A percentile compares a stretch with the other conserved stretches of the same genome.
phyloP scores from a whole-genome alignment of 2,888 invertebrate species.

The Miltochrista miniata region DNA sequence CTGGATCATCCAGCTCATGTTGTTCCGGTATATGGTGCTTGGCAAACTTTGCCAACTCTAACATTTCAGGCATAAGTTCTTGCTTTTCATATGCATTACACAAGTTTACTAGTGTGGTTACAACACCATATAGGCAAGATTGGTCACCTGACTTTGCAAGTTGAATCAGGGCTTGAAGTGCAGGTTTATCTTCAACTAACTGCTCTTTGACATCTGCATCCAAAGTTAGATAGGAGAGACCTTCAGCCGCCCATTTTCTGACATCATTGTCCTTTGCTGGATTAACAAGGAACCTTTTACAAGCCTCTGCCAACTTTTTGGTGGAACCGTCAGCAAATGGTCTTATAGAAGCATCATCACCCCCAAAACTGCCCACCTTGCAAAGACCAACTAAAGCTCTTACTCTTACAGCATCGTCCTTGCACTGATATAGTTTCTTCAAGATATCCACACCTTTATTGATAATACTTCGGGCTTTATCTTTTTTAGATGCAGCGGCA shows the following conservation, averaged over 20 bases:
- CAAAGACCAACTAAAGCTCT: constrained; percentile 96
- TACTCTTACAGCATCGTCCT: constrained; percentile 95
- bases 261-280: constrained; percentile 94
- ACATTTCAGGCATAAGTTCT: constrained; percentile 97
- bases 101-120: constrained; percentile 97
- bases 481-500: constrained; percentile 98
- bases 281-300: constrained; percentile 94
- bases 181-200: constrained; percentile 92
- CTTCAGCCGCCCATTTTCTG: constrained; percentile 98
- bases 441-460: constrained; percentile 95
- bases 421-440: constrained; percentile 95
- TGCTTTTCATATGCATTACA: constrained; percentile 99
- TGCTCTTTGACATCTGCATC: constrained; percentile 99
- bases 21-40: constrained; percentile 99
- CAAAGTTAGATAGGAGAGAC: constrained; percentile 96
- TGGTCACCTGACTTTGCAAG: constrained; percentile 94
- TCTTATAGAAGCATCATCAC: constrained; percentile 96
- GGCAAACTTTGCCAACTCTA: constrained; percentile 98
- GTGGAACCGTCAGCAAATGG: constrained; percentile 98
- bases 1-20: constrained; percentile 95
- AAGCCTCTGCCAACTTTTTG: constrained; percentile 95
- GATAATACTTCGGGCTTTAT: constrained; percentile 96
- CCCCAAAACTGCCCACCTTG: constrained; percentile 97
- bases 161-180: constrained; percentile 93
- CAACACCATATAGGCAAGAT: constrained; percentile 94